These are phyloP conservation scores for Tetragnatha montana DNA, from an alignment of 2,888 invertebrate genomes.

Conservation along the genomic window DNA sequence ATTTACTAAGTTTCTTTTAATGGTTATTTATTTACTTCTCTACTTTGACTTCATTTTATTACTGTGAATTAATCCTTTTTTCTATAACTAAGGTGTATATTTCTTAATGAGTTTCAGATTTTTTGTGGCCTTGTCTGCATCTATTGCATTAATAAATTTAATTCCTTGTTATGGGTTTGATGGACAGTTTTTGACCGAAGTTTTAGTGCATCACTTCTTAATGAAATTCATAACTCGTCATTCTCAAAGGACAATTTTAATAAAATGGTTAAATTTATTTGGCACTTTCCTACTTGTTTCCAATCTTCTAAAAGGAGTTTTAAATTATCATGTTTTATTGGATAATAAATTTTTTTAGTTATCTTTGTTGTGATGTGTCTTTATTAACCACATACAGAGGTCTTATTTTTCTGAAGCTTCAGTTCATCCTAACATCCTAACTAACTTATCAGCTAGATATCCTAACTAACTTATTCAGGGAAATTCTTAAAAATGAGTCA, in stretches of 20 bases:
- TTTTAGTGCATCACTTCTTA: conserved; percentile 75
- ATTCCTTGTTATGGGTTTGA: conserved; percentile 95
- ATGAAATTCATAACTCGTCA: not conserved
- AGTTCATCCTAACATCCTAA: no score
- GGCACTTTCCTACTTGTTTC: not conserved
- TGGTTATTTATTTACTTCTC: no score
- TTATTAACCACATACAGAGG: no score
- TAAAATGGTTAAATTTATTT: not conserved
- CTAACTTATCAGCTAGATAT: no score
- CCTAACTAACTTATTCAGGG: no score
- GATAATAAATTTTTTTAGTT: not conserved
- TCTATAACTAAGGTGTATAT: no score
- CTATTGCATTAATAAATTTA: conserved; percentile 91
- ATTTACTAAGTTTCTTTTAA: no score
- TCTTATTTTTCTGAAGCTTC: no score
- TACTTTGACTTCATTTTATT: no score
- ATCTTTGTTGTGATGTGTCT: not conserved
- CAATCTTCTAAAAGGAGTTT: not conserved
- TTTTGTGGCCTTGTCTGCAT: conserved; percentile 89
- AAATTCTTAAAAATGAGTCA: no score
- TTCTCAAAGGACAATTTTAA: not conserved
- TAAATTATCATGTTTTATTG: not conserved
- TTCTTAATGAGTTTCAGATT: conserved; percentile 79
- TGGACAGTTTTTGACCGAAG: conserved; percentile 89
- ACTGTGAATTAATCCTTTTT: no score